A percentile compares a stretch with the other conserved stretches of the same genome.
These are phyloP conservation scores for Andrena marginata DNA, from an alignment of 2,888 invertebrate species.

Conservation along the genomic window DNA sequence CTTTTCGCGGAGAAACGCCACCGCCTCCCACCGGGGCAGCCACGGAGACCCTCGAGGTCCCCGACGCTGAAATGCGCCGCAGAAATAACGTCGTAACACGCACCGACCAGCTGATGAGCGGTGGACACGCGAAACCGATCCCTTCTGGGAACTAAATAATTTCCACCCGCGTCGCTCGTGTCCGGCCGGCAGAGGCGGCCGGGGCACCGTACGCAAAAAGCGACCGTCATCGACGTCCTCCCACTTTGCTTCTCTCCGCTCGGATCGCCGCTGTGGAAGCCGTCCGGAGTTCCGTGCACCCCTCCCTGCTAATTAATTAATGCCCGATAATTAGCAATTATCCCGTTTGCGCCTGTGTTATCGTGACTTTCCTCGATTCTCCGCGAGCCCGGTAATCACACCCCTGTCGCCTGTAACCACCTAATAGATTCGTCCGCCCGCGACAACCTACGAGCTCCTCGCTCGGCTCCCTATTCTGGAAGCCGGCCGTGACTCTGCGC, in stretches of 20 bases:
- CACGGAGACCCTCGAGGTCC: conserved; percentile 45
- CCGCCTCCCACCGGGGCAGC: conserved; percentile 16
- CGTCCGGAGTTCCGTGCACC: conserved; percentile 38
- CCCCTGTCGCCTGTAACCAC: conserved; percentile 9
- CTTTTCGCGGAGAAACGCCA: conserved; percentile 43
- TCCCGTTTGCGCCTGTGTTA: conserved; percentile 58
- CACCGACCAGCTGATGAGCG: conserved; percentile 78
- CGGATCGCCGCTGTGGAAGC: not conserved
- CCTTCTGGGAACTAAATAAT: conserved; percentile 75
- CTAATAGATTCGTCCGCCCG: conserved; percentile 44
- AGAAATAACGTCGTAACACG: conserved; percentile 80
- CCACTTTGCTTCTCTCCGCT: conserved; percentile 22
- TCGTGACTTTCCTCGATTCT: conserved; percentile 61
- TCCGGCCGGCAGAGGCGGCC: conserved; percentile 49
- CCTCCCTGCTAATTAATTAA: conserved; percentile 68
- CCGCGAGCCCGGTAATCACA: conserved; percentile 53
- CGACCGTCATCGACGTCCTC: conserved; percentile 63
- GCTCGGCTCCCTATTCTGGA: not conserved
- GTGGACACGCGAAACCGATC: conserved; percentile 83
- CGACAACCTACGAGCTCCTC: not conserved
- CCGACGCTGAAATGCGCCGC: conserved; percentile 61
- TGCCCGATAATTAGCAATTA: conserved; percentile 69
- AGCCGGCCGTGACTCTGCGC: not conserved
- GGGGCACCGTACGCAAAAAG: conserved; percentile 52
- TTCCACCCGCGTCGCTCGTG: conserved; percentile 70